Conservation (phyloP, 2,888 invertebrate genomes). For the Xestia ashworthii region DNA sequence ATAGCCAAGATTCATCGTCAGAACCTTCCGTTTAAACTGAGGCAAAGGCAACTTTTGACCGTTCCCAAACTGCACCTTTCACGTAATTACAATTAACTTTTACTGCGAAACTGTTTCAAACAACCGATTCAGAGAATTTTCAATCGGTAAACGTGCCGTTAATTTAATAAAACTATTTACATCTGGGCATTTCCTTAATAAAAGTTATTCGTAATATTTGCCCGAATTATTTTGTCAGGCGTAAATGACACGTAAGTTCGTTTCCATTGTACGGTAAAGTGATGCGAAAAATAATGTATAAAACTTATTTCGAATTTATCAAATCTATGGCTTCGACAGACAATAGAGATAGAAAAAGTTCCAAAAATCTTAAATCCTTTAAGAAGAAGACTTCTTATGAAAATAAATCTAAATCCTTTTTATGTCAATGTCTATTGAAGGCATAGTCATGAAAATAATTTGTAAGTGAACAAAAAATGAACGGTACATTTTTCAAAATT, state of each 20-base stretch:
- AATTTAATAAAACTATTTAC: constrained; percentile 11
- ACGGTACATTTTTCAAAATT: constrained; percentile 1
- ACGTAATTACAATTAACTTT: constrained; percentile 44
- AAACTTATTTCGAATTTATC: constrained; percentile 29
- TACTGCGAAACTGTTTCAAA: constrained; percentile 20
- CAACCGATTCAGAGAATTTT: constrained; percentile 19
- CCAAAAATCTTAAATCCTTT: constrained; percentile 22
- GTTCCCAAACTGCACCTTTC: constrained; percentile 38
- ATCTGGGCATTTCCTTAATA: background rate
- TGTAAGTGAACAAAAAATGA: constrained; percentile 31
- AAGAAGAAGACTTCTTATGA: background rate
- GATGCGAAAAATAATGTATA: constrained; percentile 19
- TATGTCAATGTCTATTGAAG: constrained; percentile 36
- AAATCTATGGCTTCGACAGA: constrained; percentile 31
- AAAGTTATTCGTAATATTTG: background rate
- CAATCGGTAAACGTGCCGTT: background rate
- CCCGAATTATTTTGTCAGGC: background rate
- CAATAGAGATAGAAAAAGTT: constrained; percentile 18
- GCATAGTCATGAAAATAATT: constrained; percentile 36
- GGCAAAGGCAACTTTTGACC: constrained; percentile 25
- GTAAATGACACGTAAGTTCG: constrained; percentile 10
- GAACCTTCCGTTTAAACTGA: constrained; percentile 8
- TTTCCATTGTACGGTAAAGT: background rate
- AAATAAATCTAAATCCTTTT: constrained; percentile 35
- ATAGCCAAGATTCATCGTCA: constrained; percentile 35